Base-by-base conservation (phyloP, 2,113 vertebrate genomes). In the Scophthalmus maximus region DNA sequence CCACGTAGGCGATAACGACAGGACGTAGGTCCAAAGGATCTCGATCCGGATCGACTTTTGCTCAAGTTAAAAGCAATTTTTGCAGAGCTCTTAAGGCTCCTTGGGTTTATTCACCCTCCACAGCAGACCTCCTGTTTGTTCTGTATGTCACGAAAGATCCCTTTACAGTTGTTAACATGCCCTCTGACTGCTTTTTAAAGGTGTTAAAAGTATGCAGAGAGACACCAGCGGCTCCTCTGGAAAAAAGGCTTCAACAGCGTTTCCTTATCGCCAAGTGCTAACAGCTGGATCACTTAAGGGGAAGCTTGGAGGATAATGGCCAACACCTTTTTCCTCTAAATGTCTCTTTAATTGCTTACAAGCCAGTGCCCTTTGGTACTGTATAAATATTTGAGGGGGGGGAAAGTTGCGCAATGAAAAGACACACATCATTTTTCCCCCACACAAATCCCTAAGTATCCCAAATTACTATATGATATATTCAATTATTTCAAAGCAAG, bases 191-290 rank as follows among this genome's bases (percentile, higher is more conserved):
- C 74, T 76, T 76, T n/a, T 85, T 74, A 75, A 76, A 76, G 68
- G 82, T 68, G 85, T 72, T 79, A 62, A 70, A 49, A 83, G 67
- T 77, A 68, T 58, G 62, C 68, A 74, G 71, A 74, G 71, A 44
- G 32, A 85, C 71, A 82, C 60, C 58, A 58, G 38, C 15, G 3
- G 14, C 76, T 72, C 79, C 72, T 63, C 62, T 56, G 62, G 80
- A 67, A 55, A 67, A 55, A 77, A 68, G 20, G 34, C 40, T 59
- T 60, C n/a, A 68, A 77, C 80, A 71, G 73, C 53, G 40, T 78
- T 81, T 65, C 36, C 44, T 64, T 79, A 60, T 67, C 36, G 17
- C 68, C 52, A 59, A 76, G 65, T 22, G 68, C 25, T 57, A 85
- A 80, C 82, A 83, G 50, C 74, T 57, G 66, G 62, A 72, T 75